phyloP scores from a whole-genome alignment of 2,113 vertebrate genomes.

The Spea multiplicata region DNA sequence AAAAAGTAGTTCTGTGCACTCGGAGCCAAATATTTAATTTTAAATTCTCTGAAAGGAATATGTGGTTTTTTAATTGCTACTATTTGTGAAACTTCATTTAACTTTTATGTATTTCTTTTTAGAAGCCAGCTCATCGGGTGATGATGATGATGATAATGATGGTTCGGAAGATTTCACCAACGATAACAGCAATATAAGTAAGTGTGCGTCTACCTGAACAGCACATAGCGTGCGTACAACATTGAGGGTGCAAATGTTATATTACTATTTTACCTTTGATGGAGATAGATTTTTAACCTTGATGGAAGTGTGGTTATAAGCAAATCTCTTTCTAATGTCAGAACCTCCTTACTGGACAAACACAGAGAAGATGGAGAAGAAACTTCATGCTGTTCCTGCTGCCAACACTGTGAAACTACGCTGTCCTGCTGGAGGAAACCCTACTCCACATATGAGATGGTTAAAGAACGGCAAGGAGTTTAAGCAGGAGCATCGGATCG shows the following conservation, averaged over 20 bases:
- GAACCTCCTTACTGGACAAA: slow-evolving; percentile 89
- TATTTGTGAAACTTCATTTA: neutral
- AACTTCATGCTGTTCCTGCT: slow-evolving; percentile 88
- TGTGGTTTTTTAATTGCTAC: too few relatives aligned
- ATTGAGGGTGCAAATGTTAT: too few relatives aligned
- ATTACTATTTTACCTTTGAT: too few relatives aligned
- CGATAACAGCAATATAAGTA: slow-evolving; percentile 64
- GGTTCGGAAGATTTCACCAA: slow-evolving; percentile 86
- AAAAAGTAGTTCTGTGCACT: too few relatives aligned
- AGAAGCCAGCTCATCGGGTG: slow-evolving; percentile 78
- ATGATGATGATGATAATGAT: slow-evolving; percentile 89
- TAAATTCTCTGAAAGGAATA: too few relatives aligned
- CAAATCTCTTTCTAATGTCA: slow-evolving; percentile 53
- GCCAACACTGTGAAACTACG: slow-evolving; percentile 97
- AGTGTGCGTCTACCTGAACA: too few relatives aligned
- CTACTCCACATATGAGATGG: slow-evolving; percentile 85
- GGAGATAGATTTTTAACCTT: too few relatives aligned
- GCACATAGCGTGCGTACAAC: too few relatives aligned
- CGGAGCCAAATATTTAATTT: too few relatives aligned
- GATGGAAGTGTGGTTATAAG: neutral
- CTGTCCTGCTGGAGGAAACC: slow-evolving; percentile 86
- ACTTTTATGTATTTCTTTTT: neutral
- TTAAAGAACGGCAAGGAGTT: slow-evolving; percentile 92
- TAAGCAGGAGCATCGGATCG: slow-evolving; percentile 93
- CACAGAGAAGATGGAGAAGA: slow-evolving; percentile 96